Conservation (phyloP, 2,113 vertebrate species). For the Empidonax traillii region DNA sequence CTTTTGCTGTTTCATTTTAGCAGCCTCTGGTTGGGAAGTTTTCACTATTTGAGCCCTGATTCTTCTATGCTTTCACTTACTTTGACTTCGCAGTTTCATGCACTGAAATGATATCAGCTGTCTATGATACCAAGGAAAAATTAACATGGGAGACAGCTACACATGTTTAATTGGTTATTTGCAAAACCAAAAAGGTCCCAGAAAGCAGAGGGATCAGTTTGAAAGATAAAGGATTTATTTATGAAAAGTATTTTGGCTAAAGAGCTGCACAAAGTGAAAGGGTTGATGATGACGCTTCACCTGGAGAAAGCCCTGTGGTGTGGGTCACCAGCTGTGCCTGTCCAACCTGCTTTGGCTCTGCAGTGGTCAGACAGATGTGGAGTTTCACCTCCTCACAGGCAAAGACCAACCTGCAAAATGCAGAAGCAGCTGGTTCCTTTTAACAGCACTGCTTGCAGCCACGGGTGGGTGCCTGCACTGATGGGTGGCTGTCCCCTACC, state of each 20-base stretch:
- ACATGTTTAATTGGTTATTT: background rate
- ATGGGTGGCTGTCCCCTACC: background rate
- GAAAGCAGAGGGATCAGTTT: background rate
- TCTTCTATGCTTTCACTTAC: background rate
- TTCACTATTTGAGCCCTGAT: background rate
- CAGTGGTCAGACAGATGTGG: rapidly evolving
- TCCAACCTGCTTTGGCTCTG: background rate
- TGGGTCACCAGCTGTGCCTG: background rate
- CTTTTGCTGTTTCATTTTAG: background rate
- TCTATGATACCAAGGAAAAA: background rate
- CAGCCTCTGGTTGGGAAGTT: background rate
- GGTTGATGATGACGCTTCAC: background rate
- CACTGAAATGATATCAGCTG: constrained; percentile 1
- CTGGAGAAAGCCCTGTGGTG: background rate
- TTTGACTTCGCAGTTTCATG: background rate
- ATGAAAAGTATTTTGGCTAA: background rate
- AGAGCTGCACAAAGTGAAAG: background rate
- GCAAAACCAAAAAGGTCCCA: background rate
- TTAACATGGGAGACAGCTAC: background rate
- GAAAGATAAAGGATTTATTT: background rate
- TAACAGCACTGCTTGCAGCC: rapidly evolving
- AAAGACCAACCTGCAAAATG: background rate
- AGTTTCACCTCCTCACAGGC: background rate
- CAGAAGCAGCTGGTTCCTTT: background rate
- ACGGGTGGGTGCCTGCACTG: background rate